Conservation (phyloP, 2,113 vertebrate genomes). For the Heteronetta atricapilla region DNA sequence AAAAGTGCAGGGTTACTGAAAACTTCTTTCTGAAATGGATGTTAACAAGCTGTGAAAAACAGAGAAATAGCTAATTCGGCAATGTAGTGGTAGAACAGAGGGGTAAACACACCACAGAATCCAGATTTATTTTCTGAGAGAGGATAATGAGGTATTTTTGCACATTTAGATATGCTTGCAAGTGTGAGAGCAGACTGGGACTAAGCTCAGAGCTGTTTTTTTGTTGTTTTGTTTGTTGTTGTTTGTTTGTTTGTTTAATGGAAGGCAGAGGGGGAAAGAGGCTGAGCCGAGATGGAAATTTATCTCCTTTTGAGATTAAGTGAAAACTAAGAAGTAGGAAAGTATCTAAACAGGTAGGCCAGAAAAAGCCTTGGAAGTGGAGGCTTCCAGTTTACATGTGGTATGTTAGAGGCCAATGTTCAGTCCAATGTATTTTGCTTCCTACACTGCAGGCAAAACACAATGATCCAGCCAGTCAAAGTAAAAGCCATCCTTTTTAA, state of each 20-base stretch:
- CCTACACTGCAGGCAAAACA: not conserved
- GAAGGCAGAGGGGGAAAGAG: not conserved
- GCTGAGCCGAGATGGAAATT: not conserved
- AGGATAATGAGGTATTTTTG: not conserved
- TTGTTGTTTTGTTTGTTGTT: not conserved
- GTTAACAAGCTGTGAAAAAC: not conserved
- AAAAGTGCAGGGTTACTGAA: not conserved
- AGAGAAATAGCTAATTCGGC: not conserved
- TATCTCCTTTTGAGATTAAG: not conserved
- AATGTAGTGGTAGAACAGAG: not conserved
- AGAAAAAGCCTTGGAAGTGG: not conserved
- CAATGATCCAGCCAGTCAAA: not conserved
- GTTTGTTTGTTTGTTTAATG: not conserved
- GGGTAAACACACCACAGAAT: not conserved
- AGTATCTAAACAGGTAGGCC: not conserved
- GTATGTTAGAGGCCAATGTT: not conserved
- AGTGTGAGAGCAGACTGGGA: not conserved
- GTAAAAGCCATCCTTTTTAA: not conserved
- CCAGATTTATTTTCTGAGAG: conserved; percentile 7
- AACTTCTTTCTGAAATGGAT: not conserved
- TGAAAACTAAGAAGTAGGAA: not conserved
- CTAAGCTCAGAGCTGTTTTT: not conserved
- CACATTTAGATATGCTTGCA: not conserved
- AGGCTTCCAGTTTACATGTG: not conserved
- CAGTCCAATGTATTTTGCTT: not conserved